Base-by-base conservation (phyloP, 2,888 invertebrate genomes). In the Cerastis rubricosa region DNA sequence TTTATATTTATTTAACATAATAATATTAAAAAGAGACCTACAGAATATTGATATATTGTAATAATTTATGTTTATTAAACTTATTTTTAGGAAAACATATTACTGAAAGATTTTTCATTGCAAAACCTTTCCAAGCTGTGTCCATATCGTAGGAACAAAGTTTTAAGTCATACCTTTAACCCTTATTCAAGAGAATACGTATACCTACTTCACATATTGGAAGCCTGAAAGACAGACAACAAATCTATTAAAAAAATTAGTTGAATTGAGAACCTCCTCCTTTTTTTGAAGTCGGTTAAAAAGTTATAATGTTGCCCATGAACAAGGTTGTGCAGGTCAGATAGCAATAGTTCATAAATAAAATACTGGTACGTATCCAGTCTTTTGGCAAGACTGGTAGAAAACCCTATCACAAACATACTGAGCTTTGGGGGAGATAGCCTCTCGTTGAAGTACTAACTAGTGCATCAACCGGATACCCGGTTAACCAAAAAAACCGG, bases 1-100 rank as follows among this genome's bases (percentile, higher is more conserved):
- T 83, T 83, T 81, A 57, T 83, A 85, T 83, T 84, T 84, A 86
- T 85, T 74, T 78, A 80, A 85, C 73, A 66, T 64, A 40, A 69
- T 79, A 70, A 63, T 64, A 61, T 61, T 66, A 51, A 22, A 68
- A 17, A 73, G 29, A 64, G 72, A 40, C n/a, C 40, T 64, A 66
- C 19, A 74, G 59, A 63, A 74, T 80, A 76, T 63, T 65, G 54
- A 68, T 66, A n/a, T 71, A n/a, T 45, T 75, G 2, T 67, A 80
- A 69, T 65, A 63, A 76, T 71, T 19, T 43, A 77, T 77, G 66
- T 82, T 61, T 76, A 86, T 72, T 86, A 86, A 86, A 86, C 65
- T 54, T 35, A 35, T 35, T 35, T 78, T 82, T 76, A 85, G 25
- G 69, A 78, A 83, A 78, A 57, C 12, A 9, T 80, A 72, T 25